Evolutionary conservation across 2,888 invertebrate genomes (phyloP), one percentile per base, ranked within the genome.

Genomic region (Phyllotreta cruciferae): DNA sequence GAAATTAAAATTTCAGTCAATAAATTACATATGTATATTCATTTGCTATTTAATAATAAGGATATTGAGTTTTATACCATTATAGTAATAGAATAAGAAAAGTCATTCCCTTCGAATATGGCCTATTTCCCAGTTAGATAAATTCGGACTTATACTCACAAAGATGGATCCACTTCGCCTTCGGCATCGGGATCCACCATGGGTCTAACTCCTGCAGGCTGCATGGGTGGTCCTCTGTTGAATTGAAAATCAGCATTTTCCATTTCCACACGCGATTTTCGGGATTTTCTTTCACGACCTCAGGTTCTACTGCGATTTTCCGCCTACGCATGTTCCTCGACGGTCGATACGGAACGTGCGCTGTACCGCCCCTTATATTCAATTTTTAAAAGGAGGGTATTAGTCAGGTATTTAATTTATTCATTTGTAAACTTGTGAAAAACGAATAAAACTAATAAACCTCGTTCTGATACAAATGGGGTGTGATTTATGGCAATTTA

Each of bases 111-210:
- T 52, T 54, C 11, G 4, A 11, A 53, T 36, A 60, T 45, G 37
- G 7, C 45, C 34, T 35, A 53, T 3, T 63, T 60, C 8, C 14
- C 1, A 45, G 41, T 50, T 14, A 44, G 58, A 56, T 6, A 62
- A 39, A 61, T 37, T 45, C 50, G 44, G 11, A 2, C 9, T 9
- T 9, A 11, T 35, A 58, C 84, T 83, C 84, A 90, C 90, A 89
- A 83, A 77, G 83, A 85, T 60, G 93, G 91, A 83, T 94, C 94
- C 69, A 94, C 94, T 81, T 93, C 93, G 67, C 94, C 94, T 73
- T 85, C 83, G 71, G 92, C 94, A 71, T 91, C 89, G 8, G 94
- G 91, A 82, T 92, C 88, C 63, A 94, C 94, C 81, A 90, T 85
- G 55, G 94, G 94, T 69, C 94, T 80, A 6, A 81, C 82, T 41